Conservation (phyloP, 2,888 invertebrate genomes). For the Altica lythri region DNA sequence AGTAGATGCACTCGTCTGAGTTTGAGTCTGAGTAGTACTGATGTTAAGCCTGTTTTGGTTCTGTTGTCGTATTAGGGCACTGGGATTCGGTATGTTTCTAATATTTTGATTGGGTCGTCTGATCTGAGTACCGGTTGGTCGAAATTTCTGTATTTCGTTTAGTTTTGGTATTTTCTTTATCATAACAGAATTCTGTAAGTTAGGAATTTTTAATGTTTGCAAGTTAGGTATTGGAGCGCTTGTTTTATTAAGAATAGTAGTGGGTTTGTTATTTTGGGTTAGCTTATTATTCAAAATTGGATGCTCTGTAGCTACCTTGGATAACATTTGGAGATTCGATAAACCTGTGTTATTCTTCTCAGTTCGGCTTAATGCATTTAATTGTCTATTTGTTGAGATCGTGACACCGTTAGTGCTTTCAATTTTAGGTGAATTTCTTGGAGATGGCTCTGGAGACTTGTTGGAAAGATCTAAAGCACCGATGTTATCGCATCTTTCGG, state of each 20-base stretch:
- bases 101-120: conserved; percentile 59
- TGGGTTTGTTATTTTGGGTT: conserved; percentile 27
- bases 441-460: conserved; percentile 40
- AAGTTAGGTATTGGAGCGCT: conserved; percentile 52
- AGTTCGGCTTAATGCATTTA: conserved; percentile 28
- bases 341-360: conserved; percentile 45
- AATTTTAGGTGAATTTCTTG: conserved; percentile 50
- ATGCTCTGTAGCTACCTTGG: conserved; percentile 55
- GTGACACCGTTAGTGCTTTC: conserved; percentile 43
- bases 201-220: conserved; percentile 50
- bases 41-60: conserved; percentile 48
- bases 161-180: conserved; percentile 54
- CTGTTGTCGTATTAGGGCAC: conserved; percentile 62
- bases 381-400: conserved; percentile 34
- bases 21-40: conserved; percentile 11
- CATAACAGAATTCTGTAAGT: conserved; percentile 30
- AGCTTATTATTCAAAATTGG: conserved; percentile 43
- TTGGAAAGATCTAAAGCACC: conserved; percentile 62
- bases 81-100: conserved; percentile 68
- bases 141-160: conserved; percentile 57
- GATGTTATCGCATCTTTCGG: conserved; percentile 57
- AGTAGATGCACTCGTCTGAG: too few relatives aligned
- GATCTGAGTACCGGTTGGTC: conserved; percentile 47
- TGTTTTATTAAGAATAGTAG: conserved; percentile 39
- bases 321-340: conserved; percentile 63